Base-by-base conservation (phyloP, 1,140 invertebrate genomes). In the Trichonephila clavata region DNA sequence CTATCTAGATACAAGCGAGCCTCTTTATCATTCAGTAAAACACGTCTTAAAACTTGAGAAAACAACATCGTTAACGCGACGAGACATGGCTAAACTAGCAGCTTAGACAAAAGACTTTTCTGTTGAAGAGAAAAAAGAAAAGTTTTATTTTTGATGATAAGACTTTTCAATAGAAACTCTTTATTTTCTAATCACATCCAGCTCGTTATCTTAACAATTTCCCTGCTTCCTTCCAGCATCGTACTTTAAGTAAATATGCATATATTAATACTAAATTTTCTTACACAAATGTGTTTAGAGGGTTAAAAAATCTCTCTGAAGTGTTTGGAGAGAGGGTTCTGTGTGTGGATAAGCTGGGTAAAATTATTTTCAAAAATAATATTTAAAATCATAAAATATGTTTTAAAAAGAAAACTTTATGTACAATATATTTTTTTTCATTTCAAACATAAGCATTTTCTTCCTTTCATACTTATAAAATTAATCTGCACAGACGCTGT, bases 111-210 rank as follows among this genome's bases (percentile, higher is more conserved):
- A 87, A 87, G 86, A 87, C 86, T 27, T 32, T 32, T 14, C 57
- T 32, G 16, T 8, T 14, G 43, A 43, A 63, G 16, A 4, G 68
- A 27, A 39, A 43, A 50, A 57, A 87, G n/a, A 24, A 59, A 59
- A 59, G 83, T 27, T 87, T 87, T 87, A 63, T 87, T 87, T 63
- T 87, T 32, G n/a, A 6, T 63, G 86, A 87, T 87, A 87, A 83
- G 81, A 87, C 86, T 63, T 63, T 39, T 87, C 59, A 63, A 63
- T 39, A 20, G 61, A 60, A 63, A 63, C 21, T 50, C 81, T 87
- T 63, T 87, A 24, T 61, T 39, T 87, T 87, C 32, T 87, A 87
- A 87, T 63, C 86, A 87, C 61, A 61, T 24, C 20, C 60, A 87
- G 13, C 59, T 63, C 50, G 86, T 87, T 87, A 87, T 87, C 86